phyloP scores from a whole-genome alignment of 2,888 invertebrate genomes.

The Lepidochitona cinerea region DNA sequence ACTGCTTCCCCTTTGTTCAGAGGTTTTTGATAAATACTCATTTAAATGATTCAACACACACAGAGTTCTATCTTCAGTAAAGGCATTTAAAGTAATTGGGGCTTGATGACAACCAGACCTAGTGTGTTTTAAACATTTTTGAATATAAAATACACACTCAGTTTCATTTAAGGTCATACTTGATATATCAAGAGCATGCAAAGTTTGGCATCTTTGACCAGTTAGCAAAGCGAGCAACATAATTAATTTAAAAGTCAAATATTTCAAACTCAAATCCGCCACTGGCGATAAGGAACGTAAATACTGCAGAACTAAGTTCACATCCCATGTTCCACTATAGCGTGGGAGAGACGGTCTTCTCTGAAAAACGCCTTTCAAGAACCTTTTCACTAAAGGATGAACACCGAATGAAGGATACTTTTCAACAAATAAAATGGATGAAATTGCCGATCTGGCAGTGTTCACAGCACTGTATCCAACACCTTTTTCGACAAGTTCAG shows the following conservation, averaged over 20 bases:
- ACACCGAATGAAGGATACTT: neutral
- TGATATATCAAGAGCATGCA: neutral
- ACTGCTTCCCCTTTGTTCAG: neutral
- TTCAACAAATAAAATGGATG: neutral
- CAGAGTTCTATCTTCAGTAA: neutral
- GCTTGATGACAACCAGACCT: neutral
- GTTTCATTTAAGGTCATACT: neutral
- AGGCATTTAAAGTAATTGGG: neutral
- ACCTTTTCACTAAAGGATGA: too few relatives aligned
- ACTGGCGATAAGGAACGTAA: neutral
- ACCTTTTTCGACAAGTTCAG: neutral
- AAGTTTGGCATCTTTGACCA: neutral
- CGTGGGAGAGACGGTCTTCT: neutral
- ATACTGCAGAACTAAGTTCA: too few relatives aligned
- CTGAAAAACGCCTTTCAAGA: constrained; percentile 7
- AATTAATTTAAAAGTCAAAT: neutral
- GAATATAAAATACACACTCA: neutral
- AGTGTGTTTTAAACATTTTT: neutral
- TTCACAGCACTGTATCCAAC: constrained; percentile 5
- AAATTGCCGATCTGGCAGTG: constrained; percentile 5
- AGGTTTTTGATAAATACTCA: constrained; percentile 13
- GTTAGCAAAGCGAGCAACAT: neutral
- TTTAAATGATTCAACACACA: neutral
- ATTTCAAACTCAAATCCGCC: neutral
- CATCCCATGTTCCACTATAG: constrained; percentile 6